Conservation (phyloP, 2,888 invertebrate genomes). For the Callyntrura sp. region DNA sequence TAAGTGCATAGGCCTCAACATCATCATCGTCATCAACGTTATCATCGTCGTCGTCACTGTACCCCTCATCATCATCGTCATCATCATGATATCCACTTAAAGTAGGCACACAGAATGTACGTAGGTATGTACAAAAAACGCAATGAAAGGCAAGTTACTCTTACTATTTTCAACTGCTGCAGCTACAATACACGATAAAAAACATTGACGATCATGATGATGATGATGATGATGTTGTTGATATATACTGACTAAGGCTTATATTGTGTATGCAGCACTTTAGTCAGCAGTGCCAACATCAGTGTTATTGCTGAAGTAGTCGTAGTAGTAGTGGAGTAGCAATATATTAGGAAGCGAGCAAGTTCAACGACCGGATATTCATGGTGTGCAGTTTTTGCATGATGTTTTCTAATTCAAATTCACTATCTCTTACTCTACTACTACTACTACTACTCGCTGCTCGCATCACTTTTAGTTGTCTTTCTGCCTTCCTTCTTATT, state of each 20-base stretch:
- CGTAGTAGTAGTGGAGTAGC: slow-evolving; percentile 36
- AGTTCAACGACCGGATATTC: slow-evolving; percentile 83
- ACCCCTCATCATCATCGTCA: background rate
- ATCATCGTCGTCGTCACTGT: background rate
- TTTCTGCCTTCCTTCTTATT: slow-evolving; percentile 32
- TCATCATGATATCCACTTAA: background rate
- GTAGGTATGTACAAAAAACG: background rate
- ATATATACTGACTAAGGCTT: too few species aligned
- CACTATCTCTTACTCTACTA: slow-evolving; percentile 70
- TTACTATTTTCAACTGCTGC: too few species aligned
- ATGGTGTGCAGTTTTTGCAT: slow-evolving; percentile 79
- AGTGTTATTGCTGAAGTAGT: background rate
- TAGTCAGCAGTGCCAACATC: background rate
- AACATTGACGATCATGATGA: too few species aligned
- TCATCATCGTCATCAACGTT: background rate
- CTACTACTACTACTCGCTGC: slow-evolving; percentile 12
- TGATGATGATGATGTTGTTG: too few species aligned
- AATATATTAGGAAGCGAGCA: slow-evolving; percentile 79
- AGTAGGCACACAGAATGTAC: background rate
- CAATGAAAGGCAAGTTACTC: too few species aligned
- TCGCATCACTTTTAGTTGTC: slow-evolving; percentile 40
- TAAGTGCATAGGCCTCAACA: slow-evolving; percentile 40
- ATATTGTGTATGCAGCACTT: background rate
- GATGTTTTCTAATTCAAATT: slow-evolving; percentile 79
- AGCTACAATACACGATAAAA: too few species aligned